Base-by-base conservation (phyloP, 2,113 vertebrate genomes). In the Saguinus midas region DNA sequence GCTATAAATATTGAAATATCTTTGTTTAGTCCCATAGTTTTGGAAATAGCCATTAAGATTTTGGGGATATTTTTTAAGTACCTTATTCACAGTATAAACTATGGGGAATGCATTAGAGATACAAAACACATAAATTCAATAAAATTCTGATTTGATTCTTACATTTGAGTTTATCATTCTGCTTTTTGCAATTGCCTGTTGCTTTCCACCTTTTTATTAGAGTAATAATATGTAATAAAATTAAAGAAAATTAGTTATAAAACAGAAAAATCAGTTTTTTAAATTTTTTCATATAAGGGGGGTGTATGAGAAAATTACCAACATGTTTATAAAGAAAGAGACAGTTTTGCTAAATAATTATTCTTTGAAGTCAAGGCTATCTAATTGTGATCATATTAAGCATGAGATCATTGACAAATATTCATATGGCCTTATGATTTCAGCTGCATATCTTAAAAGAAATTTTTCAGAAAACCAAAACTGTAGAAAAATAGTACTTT, bases 1-100 rank as follows among this genome's bases (percentile, higher is more conserved):
- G 4, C 14, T 94, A 40, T 78, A 87, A 95, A 85, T 91, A 97
- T 64, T 40, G 18, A 89, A 94, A 82, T 95, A 82, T 75, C 5
- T 92, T 88, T 88, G 64, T 78, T 96, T 45, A 86, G 35, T 48
- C 11, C 25, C 29, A 82, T 2, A 90, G 70, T 55, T 92, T 83
- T 85, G 4, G 92, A 76, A 80, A 95, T 13, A 94, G 2, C 0
- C 32, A 55, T 84, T 87, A 68, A 66, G 11, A 2, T 76, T 84
- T 57, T 72, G 61, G 27, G 25, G 13, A 87, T 78, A 85, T 94
- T 90, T 25, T 50, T 48, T 80, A 91, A 64, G 8, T 70, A 64
- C 5, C 6, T 72, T 90, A 55, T 92, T 83, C 10, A 91, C 1
- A 52, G 8, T 57, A 73, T 37, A 84, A 92, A 66, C 10, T 43